Conservation (phyloP, 2,113 vertebrate species). For the Heloderma charlesbogerti region DNA sequence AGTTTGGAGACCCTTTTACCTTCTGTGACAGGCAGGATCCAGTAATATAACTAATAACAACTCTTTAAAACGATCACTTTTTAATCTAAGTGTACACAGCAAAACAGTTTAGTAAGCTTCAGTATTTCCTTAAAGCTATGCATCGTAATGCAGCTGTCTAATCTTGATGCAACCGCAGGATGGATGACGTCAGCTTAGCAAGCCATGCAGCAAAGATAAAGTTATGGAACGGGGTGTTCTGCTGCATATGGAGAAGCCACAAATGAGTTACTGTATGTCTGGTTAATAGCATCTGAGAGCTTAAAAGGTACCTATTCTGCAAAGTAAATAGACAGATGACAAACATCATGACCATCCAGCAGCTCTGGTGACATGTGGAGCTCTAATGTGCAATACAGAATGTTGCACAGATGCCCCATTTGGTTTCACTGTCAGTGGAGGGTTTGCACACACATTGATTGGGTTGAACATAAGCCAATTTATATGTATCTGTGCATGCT, state of each 20-base stretch:
- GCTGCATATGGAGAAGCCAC: background rate
- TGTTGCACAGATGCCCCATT: background rate
- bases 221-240: background rate
- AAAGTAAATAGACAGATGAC: background rate
- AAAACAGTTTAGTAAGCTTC: background rate
- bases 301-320: background rate
- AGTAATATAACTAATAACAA: background rate
- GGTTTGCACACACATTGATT: too few species aligned
- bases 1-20: background rate
- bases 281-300: background rate
- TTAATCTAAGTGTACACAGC: background rate
- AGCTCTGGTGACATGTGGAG: too few species aligned
- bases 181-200: background rate
- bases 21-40: background rate
- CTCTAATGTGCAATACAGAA: background rate
- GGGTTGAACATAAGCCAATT: background rate
- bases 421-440: background rate
- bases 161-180: constrained; percentile 3
- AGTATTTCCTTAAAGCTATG: background rate
- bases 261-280: background rate
- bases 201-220: constrained; percentile 24
- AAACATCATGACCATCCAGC: background rate
- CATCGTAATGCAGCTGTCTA: rapidly evolving
- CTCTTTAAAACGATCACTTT: background rate
- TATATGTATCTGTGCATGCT: background rate